A percentile compares a stretch with the other conserved stretches of the same genome.
Conservation (phyloP, 2,888 invertebrate species). For the Spisula subtruncata region DNA sequence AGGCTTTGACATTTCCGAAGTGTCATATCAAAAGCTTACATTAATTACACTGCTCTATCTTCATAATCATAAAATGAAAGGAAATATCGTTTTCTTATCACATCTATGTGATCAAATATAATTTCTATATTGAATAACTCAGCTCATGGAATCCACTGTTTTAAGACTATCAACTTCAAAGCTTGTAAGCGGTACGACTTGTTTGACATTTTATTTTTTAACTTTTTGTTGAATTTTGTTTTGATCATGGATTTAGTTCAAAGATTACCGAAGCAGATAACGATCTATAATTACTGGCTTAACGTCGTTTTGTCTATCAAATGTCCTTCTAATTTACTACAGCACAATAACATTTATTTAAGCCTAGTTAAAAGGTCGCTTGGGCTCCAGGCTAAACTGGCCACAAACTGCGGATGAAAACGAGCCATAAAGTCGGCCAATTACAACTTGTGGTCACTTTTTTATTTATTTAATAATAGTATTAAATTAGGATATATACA, state of each 20-base stretch:
- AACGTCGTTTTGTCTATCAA: conserved; percentile 44
- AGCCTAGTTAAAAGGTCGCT: not conserved
- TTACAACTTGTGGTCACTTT: conserved; percentile 6
- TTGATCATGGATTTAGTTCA: conserved; percentile 38
- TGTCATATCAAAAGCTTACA: not conserved
- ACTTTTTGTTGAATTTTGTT: conserved; percentile 34
- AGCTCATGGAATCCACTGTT: not conserved
- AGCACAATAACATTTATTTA: conserved; percentile 27
- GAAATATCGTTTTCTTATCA: conserved; percentile 23
- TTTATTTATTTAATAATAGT: conserved; percentile 8
- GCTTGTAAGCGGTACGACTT: not conserved
- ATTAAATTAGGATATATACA: not conserved
- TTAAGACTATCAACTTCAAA: conserved; percentile 10
- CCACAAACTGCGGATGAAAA: conserved; percentile 7
- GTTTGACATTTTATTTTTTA: conserved; percentile 9
- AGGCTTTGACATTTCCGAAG: conserved; percentile 4
- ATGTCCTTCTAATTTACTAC: conserved; percentile 38
- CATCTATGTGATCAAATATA: not conserved
- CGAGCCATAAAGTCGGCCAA: not conserved
- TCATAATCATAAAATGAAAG: not conserved
- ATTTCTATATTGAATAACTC: conserved; percentile 2
- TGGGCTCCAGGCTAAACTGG: not conserved
- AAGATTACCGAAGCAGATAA: conserved; percentile 44
- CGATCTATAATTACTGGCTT: conserved; percentile 53
- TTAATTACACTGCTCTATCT: not conserved